These are phyloP conservation scores for Atherinomorus stipes DNA, from an alignment of 2,113 vertebrate species.

Conservation along the genomic window DNA sequence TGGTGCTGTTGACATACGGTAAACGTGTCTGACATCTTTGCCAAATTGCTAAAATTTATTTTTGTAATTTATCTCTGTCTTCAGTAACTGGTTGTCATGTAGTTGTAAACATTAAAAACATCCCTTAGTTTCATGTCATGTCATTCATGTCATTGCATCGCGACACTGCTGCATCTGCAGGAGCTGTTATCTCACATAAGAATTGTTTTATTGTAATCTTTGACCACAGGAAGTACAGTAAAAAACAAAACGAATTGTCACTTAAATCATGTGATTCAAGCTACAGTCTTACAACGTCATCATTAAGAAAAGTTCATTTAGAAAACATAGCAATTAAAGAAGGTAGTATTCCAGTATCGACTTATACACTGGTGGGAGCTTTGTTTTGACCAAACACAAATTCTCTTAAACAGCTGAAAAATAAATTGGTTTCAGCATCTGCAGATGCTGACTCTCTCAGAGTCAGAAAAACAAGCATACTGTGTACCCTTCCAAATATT, in stretches of 20 bases:
- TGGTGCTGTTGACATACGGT: slow-evolving; percentile 28
- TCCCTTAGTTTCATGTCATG: slow-evolving; percentile 5
- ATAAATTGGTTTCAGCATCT: too few relatives aligned
- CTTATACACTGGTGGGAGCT: too few relatives aligned
- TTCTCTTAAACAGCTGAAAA: too few relatives aligned
- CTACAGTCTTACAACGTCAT: neutral
- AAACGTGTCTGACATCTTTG: neutral
- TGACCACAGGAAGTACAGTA: neutral
- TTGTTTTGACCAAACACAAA: too few relatives aligned
- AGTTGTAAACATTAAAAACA: neutral
- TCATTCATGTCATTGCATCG: neutral
- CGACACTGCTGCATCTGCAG: slow-evolving; percentile 8
- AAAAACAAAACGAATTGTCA: too few relatives aligned
- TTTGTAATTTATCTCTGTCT: neutral
- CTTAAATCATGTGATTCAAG: too few relatives aligned
- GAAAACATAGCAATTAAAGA: too few relatives aligned
- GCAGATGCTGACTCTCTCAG: too few relatives aligned
- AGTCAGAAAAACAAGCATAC: neutral
- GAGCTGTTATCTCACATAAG: neutral
- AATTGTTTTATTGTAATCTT: too few relatives aligned
- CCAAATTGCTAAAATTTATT: neutral
- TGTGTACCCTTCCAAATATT: neutral
- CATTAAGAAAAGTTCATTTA: too few relatives aligned
- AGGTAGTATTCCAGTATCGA: too few relatives aligned
- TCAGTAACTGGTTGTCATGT: neutral